Evolutionary conservation across 1,140 invertebrate genomes (phyloP), one percentile per base, ranked within the genome.

Genomic region (Monomorium pharaonis): DNA sequence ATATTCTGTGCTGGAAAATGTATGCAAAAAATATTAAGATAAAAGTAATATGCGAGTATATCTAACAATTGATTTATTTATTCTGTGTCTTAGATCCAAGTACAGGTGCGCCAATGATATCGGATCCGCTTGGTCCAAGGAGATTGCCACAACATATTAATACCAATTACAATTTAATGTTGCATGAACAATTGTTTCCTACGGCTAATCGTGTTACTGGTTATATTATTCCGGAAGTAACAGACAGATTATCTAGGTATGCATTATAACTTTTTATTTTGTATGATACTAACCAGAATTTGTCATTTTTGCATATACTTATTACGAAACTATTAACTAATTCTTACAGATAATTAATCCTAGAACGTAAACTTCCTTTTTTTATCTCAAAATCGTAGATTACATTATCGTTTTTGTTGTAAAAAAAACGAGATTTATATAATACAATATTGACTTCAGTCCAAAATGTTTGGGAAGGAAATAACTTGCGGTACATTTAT

Each of bases 121-220:
- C 96, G 16, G 95, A 96, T 85, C 95, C 96, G 65, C 96, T 96
- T 88, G 95, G 95, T 24, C 96, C 95, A 90, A 95, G 94, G 44
- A 95, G 95, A 87, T 96, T 96, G 90, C 94, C 95, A 12, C 95
- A 96, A 78, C 93, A 96, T 70, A 90, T 95, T 51, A 96, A 96
- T 89, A 97, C 97, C 86, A 98, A 98, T 94, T 97, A 97, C 93
- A 99, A 98, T 95, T 96, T 97, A 86, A 96, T 98, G 94, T 94
- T 98, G 18, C 97, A 98, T 92, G 96, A 97, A 88, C 96, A 97
- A 93, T 96, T 98, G 56, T 97, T 97, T 94, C 97, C 97, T 27
- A 96, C 97, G 85, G 96, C 96, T 91, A 95, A 94, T 91, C 94
- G 95, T 83, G 93, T 94, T 21, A 94, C 95, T 54, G 95, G 93